Percentiles rank a stretch among this genome's conserved stretches.
phyloP scores from a whole-genome alignment of 30 jellyfish, hydroid and myxozoan species.

The Chironex yamaguchii region DNA sequence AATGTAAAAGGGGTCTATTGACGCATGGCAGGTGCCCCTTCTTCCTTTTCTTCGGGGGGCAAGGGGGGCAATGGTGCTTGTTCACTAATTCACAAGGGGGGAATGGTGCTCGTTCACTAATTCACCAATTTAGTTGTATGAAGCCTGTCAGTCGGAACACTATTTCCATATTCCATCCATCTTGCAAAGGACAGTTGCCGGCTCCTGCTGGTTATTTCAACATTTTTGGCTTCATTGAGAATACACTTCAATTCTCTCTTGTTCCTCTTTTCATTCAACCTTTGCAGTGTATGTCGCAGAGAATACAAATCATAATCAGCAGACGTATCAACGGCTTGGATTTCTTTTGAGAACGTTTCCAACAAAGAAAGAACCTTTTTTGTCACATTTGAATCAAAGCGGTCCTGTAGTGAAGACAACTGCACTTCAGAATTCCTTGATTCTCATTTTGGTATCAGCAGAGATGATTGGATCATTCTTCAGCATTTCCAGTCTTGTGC shows the following conservation, averaged over 20 bases:
- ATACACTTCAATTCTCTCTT: conserved; percentile 62
- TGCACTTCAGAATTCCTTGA: conserved; percentile 60
- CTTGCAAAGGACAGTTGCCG: too few relatives aligned
- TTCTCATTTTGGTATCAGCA: conserved; percentile 37
- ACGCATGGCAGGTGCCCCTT: too few relatives aligned
- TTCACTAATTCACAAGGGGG: too few relatives aligned
- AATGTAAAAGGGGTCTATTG: too few relatives aligned
- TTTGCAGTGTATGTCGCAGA: conserved; percentile 26
- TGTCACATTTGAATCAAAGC: conserved; percentile 52
- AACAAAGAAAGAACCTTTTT: conserved; percentile 35
- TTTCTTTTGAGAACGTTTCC: conserved; percentile 31
- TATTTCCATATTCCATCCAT: neutral
- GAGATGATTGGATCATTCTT: conserved; percentile 31
- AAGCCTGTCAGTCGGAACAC: conserved; percentile 1
- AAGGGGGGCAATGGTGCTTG: too few relatives aligned
- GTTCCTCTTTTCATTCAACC: conserved; percentile 50
- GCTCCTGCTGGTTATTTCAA: too few relatives aligned
- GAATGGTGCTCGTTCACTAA: too few relatives aligned
- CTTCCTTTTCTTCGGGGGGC: too few relatives aligned
- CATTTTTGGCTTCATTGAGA: conserved; percentile 53
- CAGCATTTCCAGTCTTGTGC: conserved; percentile 16
- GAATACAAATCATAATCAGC: conserved; percentile 59
- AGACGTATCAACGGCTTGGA: conserved; percentile 52
- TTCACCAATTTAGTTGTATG: too few relatives aligned
- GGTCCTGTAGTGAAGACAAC: conserved; percentile 66